Conservation (phyloP, 2,888 invertebrate genomes). For the Strigamia crassipes region DNA sequence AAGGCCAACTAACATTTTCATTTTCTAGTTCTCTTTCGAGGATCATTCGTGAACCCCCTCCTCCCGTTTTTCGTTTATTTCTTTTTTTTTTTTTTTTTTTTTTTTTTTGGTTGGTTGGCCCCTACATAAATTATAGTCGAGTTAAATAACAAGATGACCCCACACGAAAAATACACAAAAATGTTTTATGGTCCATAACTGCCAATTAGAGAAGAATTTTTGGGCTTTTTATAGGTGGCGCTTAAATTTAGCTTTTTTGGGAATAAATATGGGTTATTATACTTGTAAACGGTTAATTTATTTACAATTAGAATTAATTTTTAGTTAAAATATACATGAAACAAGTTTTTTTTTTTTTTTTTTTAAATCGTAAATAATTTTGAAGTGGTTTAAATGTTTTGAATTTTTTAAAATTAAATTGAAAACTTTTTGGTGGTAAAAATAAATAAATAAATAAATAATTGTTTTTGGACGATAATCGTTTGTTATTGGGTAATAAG, state of each 20-base stretch:
- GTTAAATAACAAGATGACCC: slow-evolving; percentile 30
- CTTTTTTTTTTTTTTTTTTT: not conserved
- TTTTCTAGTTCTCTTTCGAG: not conserved
- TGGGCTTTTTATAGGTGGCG: not conserved
- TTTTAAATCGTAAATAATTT: too few relatives aligned
- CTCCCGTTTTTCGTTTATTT: not conserved
- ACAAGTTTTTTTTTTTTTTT: too few relatives aligned
- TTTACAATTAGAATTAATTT: not conserved
- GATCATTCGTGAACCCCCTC: not conserved
- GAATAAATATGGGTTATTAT: not conserved
- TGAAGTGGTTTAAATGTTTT: too few relatives aligned
- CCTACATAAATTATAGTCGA: slow-evolving; percentile 27
- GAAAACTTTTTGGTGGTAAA: too few relatives aligned
- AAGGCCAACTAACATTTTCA: not conserved
- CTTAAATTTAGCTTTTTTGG: not conserved
- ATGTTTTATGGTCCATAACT: slow-evolving; percentile 22
- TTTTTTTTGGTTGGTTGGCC: not conserved
- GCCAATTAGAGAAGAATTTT: slow-evolving; percentile 22
- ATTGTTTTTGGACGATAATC: too few relatives aligned
- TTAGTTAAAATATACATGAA: too few relatives aligned
- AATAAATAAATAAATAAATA: too few relatives aligned
- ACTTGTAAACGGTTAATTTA: not conserved
- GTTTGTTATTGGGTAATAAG: too few relatives aligned
- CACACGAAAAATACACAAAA: slow-evolving; percentile 29
- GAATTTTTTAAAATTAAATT: too few relatives aligned